Evolutionary conservation across 2,797 vertebrate genomes (phyloP).

Genomic region (Potorous gilbertii): DNA sequence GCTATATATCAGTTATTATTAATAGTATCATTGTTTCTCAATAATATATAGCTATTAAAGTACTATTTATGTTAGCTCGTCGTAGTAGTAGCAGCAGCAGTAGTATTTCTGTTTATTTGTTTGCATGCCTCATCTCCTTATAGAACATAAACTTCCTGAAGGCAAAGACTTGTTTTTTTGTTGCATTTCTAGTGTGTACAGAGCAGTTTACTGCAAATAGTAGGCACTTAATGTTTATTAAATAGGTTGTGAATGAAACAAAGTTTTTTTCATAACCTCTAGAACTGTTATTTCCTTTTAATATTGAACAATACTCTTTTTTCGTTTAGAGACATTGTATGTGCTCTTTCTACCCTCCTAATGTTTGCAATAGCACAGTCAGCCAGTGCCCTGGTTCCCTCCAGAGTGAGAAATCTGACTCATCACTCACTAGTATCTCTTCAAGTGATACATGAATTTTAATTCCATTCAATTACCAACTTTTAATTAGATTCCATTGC

Average conservation of each 20-base stretch:
- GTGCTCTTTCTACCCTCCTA: not conserved
- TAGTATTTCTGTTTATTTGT: not conserved
- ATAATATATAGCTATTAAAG: not conserved
- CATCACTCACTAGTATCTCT: constrained; percentile 44
- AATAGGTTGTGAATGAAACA: not conserved
- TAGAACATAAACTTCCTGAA: not conserved
- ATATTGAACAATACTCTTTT: constrained; percentile 28
- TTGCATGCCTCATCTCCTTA: not conserved
- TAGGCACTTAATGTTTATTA: not conserved
- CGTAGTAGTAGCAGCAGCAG: not conserved
- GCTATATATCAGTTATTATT: not conserved
- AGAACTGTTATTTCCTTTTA: constrained; percentile 33
- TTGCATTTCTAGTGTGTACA: not conserved
- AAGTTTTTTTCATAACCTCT: not conserved
- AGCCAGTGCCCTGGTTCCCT: not conserved
- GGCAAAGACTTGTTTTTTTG: not conserved
- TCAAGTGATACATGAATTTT: constrained; percentile 55
- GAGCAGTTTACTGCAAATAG: not conserved
- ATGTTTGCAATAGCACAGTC: constrained; percentile 21
- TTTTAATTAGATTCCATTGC: constrained; percentile 68
- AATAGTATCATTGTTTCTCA: not conserved
- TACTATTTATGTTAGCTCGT: not conserved
- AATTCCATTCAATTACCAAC: constrained; percentile 62
- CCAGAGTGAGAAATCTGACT: constrained; percentile 45
- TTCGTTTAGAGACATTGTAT: not conserved